Conservation (phyloP, 2,113 vertebrate species). For the Grus americana region DNA sequence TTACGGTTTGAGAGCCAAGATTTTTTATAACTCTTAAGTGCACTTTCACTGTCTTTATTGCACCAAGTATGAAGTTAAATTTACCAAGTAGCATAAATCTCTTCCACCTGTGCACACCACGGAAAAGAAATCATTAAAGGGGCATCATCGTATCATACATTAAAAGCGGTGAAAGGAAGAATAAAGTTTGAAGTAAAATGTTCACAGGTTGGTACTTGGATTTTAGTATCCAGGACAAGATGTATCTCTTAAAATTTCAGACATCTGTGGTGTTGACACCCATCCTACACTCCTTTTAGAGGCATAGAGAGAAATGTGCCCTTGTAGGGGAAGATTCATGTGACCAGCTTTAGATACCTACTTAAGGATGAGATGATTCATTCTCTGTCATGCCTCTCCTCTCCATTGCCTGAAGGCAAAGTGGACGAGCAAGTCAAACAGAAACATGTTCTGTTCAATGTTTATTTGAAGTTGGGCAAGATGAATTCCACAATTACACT, state of each 20-base stretch:
- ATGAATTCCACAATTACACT: background rate
- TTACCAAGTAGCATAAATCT: constrained; percentile 34
- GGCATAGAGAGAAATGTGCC: background rate
- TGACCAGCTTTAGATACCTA: background rate
- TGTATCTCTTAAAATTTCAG: background rate
- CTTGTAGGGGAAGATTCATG: background rate
- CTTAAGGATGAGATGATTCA: background rate
- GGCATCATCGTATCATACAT: background rate
- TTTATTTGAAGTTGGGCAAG: too few relatives aligned
- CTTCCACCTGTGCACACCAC: background rate
- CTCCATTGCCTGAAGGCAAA: background rate
- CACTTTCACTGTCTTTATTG: constrained; percentile 31
- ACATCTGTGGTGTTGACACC: constrained; percentile 3
- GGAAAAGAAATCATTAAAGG: constrained; percentile 17
- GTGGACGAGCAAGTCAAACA: background rate
- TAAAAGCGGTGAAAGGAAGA: background rate
- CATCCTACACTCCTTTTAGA: background rate
- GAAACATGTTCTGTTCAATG: background rate
- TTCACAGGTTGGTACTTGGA: background rate
- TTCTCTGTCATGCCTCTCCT: background rate
- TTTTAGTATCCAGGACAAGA: constrained; percentile 18
- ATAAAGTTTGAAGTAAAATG: background rate
- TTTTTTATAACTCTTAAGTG: constrained; percentile 43
- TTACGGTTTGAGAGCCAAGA: constrained; percentile 6
- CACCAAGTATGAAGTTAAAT: background rate